These are phyloP conservation scores for Epirrhoe alternata DNA, from an alignment of 2,888 invertebrate genomes.

Conservation along the genomic window DNA sequence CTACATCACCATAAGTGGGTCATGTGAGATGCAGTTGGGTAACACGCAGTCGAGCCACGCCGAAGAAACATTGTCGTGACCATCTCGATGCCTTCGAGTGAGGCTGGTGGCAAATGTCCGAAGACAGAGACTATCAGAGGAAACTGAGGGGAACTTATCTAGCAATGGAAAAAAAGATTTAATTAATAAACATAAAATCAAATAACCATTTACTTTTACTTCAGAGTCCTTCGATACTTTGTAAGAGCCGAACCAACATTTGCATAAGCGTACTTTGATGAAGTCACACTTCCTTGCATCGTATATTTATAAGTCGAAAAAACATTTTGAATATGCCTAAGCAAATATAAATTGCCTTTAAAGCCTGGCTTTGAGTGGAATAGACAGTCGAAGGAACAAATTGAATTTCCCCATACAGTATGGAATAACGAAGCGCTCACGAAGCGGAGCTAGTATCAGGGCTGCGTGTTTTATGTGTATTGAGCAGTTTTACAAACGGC, in stretches of 20 bases:
- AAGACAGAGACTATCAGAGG: no score
- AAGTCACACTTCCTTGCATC: conserved; percentile 5
- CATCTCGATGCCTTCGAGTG: no score
- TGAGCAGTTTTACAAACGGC: not conserved
- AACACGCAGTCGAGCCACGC: no score
- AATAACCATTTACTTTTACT: no score
- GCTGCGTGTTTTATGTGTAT: conserved; percentile 7
- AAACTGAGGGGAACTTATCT: no score
- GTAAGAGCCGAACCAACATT: not conserved
- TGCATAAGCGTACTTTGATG: conserved; percentile 10
- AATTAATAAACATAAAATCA: no score
- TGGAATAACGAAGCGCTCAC: conserved; percentile 35
- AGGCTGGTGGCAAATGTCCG: no score
- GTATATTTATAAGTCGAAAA: conserved; percentile 24
- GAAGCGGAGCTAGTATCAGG: not conserved
- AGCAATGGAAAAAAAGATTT: no score
- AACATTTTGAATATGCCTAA: conserved; percentile 38
- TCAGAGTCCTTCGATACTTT: no score
- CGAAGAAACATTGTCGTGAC: no score
- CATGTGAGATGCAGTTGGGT: no score
- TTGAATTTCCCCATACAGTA: conserved; percentile 58
- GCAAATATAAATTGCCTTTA: conserved; percentile 64
- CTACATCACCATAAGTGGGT: no score
- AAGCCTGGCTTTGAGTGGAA: conserved; percentile 62
- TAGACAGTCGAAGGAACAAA: conserved; percentile 57